Evolutionary conservation across 2,797 vertebrate genomes (phyloP).

Genomic region (Knipowitschia caucasica): DNA sequence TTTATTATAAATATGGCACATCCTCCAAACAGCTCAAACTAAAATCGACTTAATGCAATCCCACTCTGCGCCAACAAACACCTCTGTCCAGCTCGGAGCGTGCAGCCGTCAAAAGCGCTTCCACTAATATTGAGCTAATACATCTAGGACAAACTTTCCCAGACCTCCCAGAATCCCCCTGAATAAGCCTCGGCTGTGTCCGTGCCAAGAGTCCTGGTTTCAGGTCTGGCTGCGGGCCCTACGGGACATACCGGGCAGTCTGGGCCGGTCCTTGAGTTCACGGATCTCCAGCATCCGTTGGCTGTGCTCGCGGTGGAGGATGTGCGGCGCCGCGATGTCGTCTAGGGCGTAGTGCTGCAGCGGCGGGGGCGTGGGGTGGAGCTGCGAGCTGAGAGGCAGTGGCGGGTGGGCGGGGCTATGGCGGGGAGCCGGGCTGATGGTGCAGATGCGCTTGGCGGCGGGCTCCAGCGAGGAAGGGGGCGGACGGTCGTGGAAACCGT

Average conservation of each 20-base stretch:
- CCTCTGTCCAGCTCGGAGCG: conserved; percentile 50
- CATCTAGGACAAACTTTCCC: conserved; percentile 40
- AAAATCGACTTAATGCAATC: no score
- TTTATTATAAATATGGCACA: no score
- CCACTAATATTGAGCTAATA: conserved; percentile 36
- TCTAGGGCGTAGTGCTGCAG: conserved; percentile 97
- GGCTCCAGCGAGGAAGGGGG: conserved; percentile 84
- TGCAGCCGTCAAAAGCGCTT: conserved; percentile 62
- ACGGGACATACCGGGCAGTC: conserved; percentile 71
- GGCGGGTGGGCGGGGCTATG: conserved; percentile 96
- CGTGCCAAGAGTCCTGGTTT: conserved; percentile 11
- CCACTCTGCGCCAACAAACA: conserved; percentile 46
- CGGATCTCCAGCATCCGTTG: conserved; percentile 89
- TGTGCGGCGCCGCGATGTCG: conserved; percentile 90
- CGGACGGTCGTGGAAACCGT: conserved; percentile 88
- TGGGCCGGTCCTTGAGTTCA: conserved; percentile 89
- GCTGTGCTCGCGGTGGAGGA: conserved; percentile 83
- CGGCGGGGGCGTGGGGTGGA: conserved; percentile 93
- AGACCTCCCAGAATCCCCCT: conserved; percentile 59
- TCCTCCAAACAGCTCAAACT: no score
- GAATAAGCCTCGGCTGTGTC: conserved; percentile 10
- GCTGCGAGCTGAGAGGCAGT: conserved; percentile 83
- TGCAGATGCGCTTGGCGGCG: conserved; percentile 92
- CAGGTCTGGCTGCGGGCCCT: background rate
- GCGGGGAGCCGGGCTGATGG: conserved; percentile 94